These are phyloP conservation scores for Sminthurides aquaticus DNA, from an alignment of 2,888 invertebrate genomes.

Conservation along the genomic window DNA sequence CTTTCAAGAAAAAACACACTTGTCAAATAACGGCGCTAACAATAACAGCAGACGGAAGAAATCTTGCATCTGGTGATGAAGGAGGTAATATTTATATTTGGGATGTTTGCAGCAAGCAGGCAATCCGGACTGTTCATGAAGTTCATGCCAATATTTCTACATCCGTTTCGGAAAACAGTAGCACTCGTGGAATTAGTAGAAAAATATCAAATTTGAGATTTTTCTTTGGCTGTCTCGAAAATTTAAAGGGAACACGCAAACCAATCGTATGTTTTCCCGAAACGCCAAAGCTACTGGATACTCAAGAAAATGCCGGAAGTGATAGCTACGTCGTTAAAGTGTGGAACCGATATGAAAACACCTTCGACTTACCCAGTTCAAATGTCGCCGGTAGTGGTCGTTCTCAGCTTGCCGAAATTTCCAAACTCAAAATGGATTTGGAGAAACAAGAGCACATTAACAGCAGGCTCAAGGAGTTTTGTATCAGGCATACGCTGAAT, in stretches of 20 bases:
- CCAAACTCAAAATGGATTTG: constrained; percentile 36
- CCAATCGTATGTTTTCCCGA: constrained; percentile 47
- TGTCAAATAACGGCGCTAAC: constrained; percentile 63
- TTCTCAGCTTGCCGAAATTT: constrained; percentile 29
- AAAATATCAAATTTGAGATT: constrained; percentile 64
- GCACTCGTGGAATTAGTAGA: constrained; percentile 54
- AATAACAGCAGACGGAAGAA: constrained; percentile 62
- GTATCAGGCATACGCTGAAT: constrained; percentile 33
- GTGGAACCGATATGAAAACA: constrained; percentile 30
- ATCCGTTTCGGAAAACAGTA: not conserved
- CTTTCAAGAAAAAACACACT: constrained; percentile 64
- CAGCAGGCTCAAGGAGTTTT: constrained; percentile 34
- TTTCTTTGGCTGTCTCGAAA: constrained; percentile 55
- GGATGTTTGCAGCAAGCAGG: constrained; percentile 70
- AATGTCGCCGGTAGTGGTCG: constrained; percentile 1
- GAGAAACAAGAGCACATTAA: constrained; percentile 36
- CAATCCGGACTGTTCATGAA: constrained; percentile 56
- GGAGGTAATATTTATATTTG: constrained; percentile 70
- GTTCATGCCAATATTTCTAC: not conserved
- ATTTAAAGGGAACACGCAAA: constrained; percentile 49
- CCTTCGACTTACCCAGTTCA: constrained; percentile 7
- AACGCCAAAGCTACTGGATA: constrained; percentile 57
- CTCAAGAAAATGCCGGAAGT: constrained; percentile 53
- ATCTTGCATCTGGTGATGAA: constrained; percentile 66
- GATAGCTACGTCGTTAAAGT: constrained; percentile 47